Percentiles rank a stretch among this genome's conserved stretches.
Evolutionary conservation across 2,113 vertebrate genomes (phyloP).

Genomic region (Pollimyrus isidori): DNA sequence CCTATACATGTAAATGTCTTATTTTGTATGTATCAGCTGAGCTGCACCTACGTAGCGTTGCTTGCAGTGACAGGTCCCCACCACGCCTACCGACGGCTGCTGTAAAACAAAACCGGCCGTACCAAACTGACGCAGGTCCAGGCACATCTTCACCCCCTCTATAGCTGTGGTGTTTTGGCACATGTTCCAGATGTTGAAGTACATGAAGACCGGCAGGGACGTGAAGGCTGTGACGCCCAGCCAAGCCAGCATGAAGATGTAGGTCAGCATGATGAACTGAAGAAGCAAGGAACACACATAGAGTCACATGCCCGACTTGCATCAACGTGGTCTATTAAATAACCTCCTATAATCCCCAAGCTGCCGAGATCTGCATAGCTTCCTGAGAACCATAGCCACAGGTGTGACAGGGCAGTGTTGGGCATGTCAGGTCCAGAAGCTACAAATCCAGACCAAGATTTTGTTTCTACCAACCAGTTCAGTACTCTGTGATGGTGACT

Average conservation of each 20-base stretch:
- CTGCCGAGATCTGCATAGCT: not conserved
- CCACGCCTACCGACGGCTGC: not conserved
- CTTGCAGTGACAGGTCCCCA: not conserved
- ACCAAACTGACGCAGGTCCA: conserved; percentile 97
- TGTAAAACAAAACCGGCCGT: not conserved
- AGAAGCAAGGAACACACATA: conserved; percentile 5
- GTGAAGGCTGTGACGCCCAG: conserved; percentile 96
- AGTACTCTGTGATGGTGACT: not conserved
- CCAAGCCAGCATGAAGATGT: conserved; percentile 99
- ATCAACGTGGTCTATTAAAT: not conserved
- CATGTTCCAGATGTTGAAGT: conserved; percentile 98
- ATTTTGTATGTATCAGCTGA: not conserved
- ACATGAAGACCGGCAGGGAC: conserved; percentile 94
- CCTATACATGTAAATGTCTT: not conserved
- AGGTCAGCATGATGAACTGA: conserved; percentile 99
- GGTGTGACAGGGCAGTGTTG: not conserved
- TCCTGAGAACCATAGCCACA: not conserved
- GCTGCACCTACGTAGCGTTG: not conserved
- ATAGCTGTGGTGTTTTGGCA: conserved; percentile 84
- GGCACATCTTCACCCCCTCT: conserved; percentile 78
- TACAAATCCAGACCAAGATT: not conserved
- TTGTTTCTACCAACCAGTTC: not conserved
- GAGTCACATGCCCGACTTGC: not conserved
- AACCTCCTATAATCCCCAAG: not conserved
- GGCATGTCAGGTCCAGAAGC: not conserved